Base-by-base conservation (phyloP, 2,797 vertebrate genomes). In the Lepus oiostolus region DNA sequence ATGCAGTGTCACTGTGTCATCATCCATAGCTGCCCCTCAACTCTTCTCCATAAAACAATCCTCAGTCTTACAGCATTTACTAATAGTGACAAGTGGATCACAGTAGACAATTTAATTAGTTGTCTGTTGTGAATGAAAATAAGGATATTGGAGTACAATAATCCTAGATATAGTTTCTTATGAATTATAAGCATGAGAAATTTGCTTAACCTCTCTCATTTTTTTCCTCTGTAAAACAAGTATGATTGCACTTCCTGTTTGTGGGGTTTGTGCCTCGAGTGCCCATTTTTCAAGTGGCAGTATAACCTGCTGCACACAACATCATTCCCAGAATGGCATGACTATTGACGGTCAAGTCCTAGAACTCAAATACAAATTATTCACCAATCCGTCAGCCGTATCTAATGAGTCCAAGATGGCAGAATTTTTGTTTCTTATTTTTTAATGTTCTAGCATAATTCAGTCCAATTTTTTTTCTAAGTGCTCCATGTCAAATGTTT, bases 161-260 rank as follows among this genome's bases (percentile, higher is more conserved):
- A 21, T 85, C 16, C 58, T 70, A 79, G 50, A 47, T 74, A 75
- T 42, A 60, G 52, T 87, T 74, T 9, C 50, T 84, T 94, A 0
- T 50, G 84, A 88, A 8, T 62, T 77, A n/a, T 54, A 58, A 9
- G 13, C 35, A 24, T 2, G 1, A 71, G 22, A 3, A 62, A 86
- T 22, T 92, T 80, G 50, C 38, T 71, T 63, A 85, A 82, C 42
- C 9, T 70, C 30, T 35, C 16, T 94, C 26, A 50, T 2, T 84
- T 58, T 54, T 16, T 58, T 21, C 19, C 13, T 60, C 10, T 80
- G 3, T 68, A 77, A 96, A 93, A 85, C 54, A 65, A 85, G 83
- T 42, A 62, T 68, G 60, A 38, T 85, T 77, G 63, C 90, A 4
- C 21, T n/a, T 74, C 67, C 38, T 13, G 77, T 85, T 60, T 77